phyloP scores from a whole-genome alignment of 2,888 invertebrate species.

The Cacoxenus indagator region DNA sequence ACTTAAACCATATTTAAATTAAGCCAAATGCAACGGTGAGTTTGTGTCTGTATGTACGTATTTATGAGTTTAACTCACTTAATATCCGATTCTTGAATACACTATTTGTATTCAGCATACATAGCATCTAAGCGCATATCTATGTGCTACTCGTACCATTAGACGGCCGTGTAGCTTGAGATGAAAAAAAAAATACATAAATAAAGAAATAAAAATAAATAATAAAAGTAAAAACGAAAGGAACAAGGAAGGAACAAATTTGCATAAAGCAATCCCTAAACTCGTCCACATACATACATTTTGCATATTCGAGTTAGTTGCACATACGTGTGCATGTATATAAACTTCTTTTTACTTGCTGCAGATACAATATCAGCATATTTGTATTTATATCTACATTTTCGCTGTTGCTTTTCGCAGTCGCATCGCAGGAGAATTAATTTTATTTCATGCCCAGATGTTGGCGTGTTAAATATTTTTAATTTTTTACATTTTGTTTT shows the following conservation, averaged over 20 bases:
- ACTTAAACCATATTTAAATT: slow-evolving; percentile 51
- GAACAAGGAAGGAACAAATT: slow-evolving; percentile 54
- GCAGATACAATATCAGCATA: not conserved
- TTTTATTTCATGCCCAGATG: slow-evolving; percentile 35
- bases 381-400: not conserved
- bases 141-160: not conserved
- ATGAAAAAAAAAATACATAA: not conserved
- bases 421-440: slow-evolving; percentile 40
- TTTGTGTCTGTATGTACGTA: slow-evolving; percentile 42
- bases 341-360: not conserved
- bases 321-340: slow-evolving; percentile 24
- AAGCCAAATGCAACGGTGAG: slow-evolving; percentile 18
- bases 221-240: slow-evolving; percentile 13
- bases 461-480: not conserved
- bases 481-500: slow-evolving; percentile 11
- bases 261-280: slow-evolving; percentile 58
- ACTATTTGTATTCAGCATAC: slow-evolving; percentile 39
- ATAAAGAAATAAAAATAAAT: not conserved
- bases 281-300: slow-evolving; percentile 26
- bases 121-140: not conserved
- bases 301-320: slow-evolving; percentile 50
- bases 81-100: slow-evolving; percentile 50
- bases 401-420: slow-evolving; percentile 27
- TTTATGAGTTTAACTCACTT: slow-evolving; percentile 48
- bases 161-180: not conserved